Conservation (phyloP, 2,888 invertebrate genomes). For the Dryococelus australis region DNA sequence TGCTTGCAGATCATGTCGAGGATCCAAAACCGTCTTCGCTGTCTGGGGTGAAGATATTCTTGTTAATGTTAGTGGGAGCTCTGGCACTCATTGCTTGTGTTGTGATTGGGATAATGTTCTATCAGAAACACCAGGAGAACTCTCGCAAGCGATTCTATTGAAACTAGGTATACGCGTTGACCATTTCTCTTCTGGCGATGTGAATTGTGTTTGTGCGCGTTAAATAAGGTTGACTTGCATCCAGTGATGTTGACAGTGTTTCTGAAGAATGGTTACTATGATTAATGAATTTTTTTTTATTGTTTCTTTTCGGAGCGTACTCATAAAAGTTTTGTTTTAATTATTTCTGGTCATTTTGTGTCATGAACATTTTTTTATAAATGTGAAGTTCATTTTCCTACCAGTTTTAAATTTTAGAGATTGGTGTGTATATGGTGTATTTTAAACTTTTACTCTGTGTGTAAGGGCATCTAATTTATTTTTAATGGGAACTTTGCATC, state of each 20-base stretch:
- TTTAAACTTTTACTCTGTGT: background rate
- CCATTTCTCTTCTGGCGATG: too few relatives aligned
- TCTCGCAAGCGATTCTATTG: constrained; percentile 87
- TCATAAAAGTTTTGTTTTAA: background rate
- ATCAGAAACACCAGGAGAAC: constrained; percentile 90
- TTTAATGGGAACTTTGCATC: background rate
- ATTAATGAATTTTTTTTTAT: too few relatives aligned
- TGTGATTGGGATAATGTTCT: constrained; percentile 90
- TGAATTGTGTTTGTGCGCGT: too few relatives aligned
- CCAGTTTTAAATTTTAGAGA: background rate
- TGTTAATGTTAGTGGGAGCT: constrained; percentile 84
- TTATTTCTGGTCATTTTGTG: constrained; percentile 6
- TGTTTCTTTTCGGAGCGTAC: background rate
- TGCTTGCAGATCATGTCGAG: constrained; percentile 75
- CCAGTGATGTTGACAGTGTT: too few relatives aligned
- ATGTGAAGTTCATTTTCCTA: background rate
- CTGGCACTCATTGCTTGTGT: constrained; percentile 83
- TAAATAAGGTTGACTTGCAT: too few relatives aligned
- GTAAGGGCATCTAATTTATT: background rate
- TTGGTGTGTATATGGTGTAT: background rate
- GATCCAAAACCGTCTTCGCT: constrained; percentile 85
- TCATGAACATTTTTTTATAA: background rate
- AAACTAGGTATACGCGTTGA: constrained; percentile 40
- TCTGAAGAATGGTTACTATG: too few relatives aligned
- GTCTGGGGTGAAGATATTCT: constrained; percentile 90